Conservation (phyloP, 2,113 vertebrate species). For the Gallinago undulata region DNA sequence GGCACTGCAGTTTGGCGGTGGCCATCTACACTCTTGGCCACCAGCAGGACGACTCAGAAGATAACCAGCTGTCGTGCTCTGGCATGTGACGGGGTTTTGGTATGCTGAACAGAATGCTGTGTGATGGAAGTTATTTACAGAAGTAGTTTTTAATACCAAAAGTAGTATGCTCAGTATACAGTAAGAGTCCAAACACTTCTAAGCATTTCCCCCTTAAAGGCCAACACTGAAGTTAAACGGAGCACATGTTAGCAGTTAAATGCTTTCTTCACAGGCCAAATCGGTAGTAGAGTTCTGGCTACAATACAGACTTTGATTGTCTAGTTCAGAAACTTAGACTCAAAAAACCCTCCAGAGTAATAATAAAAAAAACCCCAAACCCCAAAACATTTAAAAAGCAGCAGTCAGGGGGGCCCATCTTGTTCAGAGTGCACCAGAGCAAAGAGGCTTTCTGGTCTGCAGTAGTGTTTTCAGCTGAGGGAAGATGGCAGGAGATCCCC, state of each 20-base stretch:
- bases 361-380: neutral
- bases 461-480: conserved; percentile 55
- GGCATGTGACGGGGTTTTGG: conserved; percentile 18
- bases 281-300: conserved; percentile 64
- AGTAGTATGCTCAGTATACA: conserved; percentile 55
- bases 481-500: conserved; percentile 22
- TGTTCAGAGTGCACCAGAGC: conserved; percentile 64
- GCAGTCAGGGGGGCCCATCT: conserved; percentile 69
- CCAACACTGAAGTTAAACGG: conserved; percentile 26
- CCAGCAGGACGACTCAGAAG: neutral
- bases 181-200: conserved; percentile 46
- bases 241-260: conserved; percentile 55
- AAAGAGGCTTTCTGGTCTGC: conserved; percentile 63
- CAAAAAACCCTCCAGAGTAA: neutral
- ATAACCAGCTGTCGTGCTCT: conserved; percentile 52
- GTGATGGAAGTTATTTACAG: conserved; percentile 53
- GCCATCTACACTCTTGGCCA: conserved; percentile 7
- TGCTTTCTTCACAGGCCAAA: conserved; percentile 67
- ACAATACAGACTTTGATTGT: conserved; percentile 70
- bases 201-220: conserved; percentile 55
- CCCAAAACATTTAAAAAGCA: conserved; percentile 67
- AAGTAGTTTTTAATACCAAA: conserved; percentile 56
- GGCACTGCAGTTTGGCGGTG: conserved; percentile 48
- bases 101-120: conserved; percentile 57
- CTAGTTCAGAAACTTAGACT: conserved; percentile 69